These are phyloP conservation scores for Eristalis intricaria DNA, from an alignment of 2,888 invertebrate genomes.

Conservation along the genomic window DNA sequence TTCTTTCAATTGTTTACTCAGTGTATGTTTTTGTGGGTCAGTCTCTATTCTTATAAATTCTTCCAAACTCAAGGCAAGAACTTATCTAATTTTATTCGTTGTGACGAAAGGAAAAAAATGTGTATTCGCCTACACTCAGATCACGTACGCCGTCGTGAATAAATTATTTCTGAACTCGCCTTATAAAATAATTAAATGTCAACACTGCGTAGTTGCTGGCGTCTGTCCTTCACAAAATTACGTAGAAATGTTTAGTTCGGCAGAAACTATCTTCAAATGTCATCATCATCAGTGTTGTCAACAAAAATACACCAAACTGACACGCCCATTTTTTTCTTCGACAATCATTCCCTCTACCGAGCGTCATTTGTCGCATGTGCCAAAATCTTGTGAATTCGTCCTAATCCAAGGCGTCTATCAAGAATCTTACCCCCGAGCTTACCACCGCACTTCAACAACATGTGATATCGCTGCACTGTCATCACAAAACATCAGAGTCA, in stretches of 20 bases:
- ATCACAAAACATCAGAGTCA: not conserved
- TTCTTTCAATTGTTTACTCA: not conserved
- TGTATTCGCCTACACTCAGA: constrained; percentile 1
- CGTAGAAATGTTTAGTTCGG: constrained; percentile 17
- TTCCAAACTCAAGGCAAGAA: not conserved
- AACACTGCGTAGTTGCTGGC: constrained; percentile 15
- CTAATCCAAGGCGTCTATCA: not conserved
- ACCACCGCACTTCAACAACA: not conserved
- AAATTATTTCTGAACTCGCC: constrained; percentile 6
- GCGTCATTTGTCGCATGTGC: constrained; percentile 12
- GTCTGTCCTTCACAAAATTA: constrained; percentile 16
- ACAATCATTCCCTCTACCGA: not conserved
- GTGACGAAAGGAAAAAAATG: not conserved
- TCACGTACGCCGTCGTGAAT: constrained; percentile 3
- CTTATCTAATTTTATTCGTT: not conserved
- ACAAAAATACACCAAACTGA: not conserved
- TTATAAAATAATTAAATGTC: constrained; percentile 25
- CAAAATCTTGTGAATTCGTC: not conserved
- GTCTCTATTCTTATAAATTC: not conserved
- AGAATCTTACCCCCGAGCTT: not conserved
- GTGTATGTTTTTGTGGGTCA: not conserved
- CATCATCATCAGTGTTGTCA: constrained; percentile 11
- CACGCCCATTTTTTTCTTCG: not conserved
- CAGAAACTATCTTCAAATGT: not conserved
- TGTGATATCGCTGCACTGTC: constrained; percentile 6